Base-by-base conservation (phyloP, 2,113 vertebrate genomes). In the Hiodon alosoides region DNA sequence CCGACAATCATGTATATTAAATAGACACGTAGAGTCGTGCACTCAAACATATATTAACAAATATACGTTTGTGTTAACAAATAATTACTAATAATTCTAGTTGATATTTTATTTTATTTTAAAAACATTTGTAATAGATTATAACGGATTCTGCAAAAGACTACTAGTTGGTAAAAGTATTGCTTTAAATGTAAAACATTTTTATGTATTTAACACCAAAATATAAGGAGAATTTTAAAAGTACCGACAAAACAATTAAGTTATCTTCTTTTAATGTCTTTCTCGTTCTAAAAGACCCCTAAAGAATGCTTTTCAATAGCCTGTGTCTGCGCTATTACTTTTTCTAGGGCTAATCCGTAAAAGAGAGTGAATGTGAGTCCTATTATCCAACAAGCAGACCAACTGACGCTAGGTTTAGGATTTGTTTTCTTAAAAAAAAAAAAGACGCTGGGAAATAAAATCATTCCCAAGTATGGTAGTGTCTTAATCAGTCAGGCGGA, bases 401-500 rank as follows among this genome's bases (percentile, higher is more conserved):
- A 92, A 92, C 92, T 94, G 93, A 96, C 91, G 91, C 92, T 89
- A 77, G 86, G 90, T 89, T 84, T 91, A 89, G 91, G 92, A 94
- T 95, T 94, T 95, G 92, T 94, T 95, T 94, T 93, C 85, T 77
- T 82, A 83, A 79, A 79, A 31, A 31, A 31, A 78, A 79, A 82
- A 78, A 82, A 80, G 77, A 82, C 90, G 82, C 70, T 92, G 93
- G 92, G 93, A 95, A 96, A 95, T 92, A 95, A 95, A 96, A 94
- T 93, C 90, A 94, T 95, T 94, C 94, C 94, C 95, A 93, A 90
- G 93, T 95, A 95, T 95, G 92, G 91, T 91, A 93, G 93, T 92
- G 95, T 93, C 92, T 94, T 91, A 93, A 86, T 87, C 94, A 96
- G 91, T 94, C 90, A 96, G 92, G 95, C 93, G 92, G 93, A 98